These are phyloP conservation scores for Eremophila alpestris DNA, from an alignment of 2,797 vertebrate genomes.

Conservation along the genomic window DNA sequence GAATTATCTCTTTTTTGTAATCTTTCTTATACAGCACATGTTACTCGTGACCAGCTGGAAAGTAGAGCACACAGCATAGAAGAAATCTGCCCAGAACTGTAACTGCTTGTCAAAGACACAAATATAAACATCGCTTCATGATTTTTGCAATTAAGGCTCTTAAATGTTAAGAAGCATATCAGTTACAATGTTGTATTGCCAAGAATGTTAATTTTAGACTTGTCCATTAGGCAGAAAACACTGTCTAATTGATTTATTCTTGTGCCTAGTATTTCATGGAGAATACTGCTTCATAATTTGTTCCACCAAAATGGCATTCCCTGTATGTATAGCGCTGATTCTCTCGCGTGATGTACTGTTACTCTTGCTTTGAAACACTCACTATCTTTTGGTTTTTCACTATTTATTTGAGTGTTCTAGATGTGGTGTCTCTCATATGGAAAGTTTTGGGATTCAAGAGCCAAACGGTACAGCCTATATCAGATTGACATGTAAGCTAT, in stretches of 20 bases:
- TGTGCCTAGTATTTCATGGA: slow-evolving; percentile 70
- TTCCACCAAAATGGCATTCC: slow-evolving; percentile 58
- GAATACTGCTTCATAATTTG: slow-evolving; percentile 63
- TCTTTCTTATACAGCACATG: slow-evolving; percentile 70
- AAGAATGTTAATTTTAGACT: slow-evolving; percentile 73
- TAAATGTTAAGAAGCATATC: slow-evolving; percentile 69
- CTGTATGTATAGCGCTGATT: slow-evolving; percentile 63
- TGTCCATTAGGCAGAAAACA: slow-evolving; percentile 65
- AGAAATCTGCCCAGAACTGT: slow-evolving; percentile 71
- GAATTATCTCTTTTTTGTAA: background rate
- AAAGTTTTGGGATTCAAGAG: slow-evolving; percentile 49
- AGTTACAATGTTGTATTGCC: slow-evolving; percentile 75
- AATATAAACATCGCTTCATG: slow-evolving; percentile 68
- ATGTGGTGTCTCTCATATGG: slow-evolving; percentile 8
- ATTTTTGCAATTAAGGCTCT: slow-evolving; percentile 71
- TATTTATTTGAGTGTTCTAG: slow-evolving; percentile 73
- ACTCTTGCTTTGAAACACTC: slow-evolving; percentile 66
- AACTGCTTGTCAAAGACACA: slow-evolving; percentile 71
- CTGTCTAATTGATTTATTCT: slow-evolving; percentile 71
- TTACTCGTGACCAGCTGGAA: slow-evolving; percentile 70
- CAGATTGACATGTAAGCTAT: slow-evolving; percentile 20
- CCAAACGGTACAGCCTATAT: slow-evolving; percentile 22
- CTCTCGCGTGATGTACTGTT: slow-evolving; percentile 65
- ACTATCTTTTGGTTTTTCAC: slow-evolving; percentile 10
- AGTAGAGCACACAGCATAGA: slow-evolving; percentile 73